Conservation (phyloP, 2,888 invertebrate species). For the Eupithecia subumbrata region DNA sequence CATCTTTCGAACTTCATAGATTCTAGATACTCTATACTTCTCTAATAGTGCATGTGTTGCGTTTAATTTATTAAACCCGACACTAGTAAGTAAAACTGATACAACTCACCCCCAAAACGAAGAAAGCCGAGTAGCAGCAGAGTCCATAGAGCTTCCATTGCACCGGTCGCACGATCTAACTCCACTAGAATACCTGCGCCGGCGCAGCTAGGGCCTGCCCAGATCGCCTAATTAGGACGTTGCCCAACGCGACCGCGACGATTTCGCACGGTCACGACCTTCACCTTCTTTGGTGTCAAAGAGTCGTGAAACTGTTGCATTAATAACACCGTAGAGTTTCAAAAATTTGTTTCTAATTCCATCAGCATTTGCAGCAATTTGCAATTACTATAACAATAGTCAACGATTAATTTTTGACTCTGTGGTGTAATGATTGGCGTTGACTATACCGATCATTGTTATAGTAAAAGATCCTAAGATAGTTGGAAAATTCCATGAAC, state of each 20-base stretch:
- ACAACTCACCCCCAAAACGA: slow-evolving; percentile 41
- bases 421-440: neutral
- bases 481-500: neutral
- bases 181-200: neutral
- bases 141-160: slow-evolving; percentile 13
- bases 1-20: neutral
- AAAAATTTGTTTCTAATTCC: neutral
- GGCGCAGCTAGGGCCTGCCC: slow-evolving; percentile 43
- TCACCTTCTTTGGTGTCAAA: slow-evolving; percentile 56
- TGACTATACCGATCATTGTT: neutral
- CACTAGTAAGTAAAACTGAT: slow-evolving; percentile 43
- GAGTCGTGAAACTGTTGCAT: neutral
- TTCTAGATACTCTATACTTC: neutral
- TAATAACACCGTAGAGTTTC: neutral
- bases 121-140: slow-evolving; percentile 36
- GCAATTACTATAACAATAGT: neutral
- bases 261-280: slow-evolving; percentile 76
- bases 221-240: slow-evolving; percentile 56
- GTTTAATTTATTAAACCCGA: neutral
- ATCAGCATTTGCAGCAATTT: neutral
- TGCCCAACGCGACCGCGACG: slow-evolving; percentile 60
- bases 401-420: neutral
- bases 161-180: neutral
- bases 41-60: neutral
- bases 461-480: neutral